These are phyloP conservation scores for Rhopalosiphum maidis DNA, from an alignment of 1,140 invertebrate genomes.

Conservation along the genomic window DNA sequence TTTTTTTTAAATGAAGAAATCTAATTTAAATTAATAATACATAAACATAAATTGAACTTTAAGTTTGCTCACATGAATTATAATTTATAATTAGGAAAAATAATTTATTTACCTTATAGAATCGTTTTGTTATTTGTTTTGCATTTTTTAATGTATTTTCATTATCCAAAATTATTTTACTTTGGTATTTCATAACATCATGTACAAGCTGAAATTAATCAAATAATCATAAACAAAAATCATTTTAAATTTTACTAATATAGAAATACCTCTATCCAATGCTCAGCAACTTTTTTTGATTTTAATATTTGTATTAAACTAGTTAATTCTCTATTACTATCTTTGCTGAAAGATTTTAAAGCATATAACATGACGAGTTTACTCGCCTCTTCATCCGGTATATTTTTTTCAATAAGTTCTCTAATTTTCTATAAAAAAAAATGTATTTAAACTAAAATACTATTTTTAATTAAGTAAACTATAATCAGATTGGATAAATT, in stretches of 20 bases:
- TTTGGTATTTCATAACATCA: slow-evolving; percentile 80
- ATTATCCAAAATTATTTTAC: slow-evolving; percentile 80
- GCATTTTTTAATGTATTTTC: slow-evolving; percentile 84
- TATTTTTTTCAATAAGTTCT: slow-evolving; percentile 68
- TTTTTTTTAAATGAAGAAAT: neutral
- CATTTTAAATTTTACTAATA: slow-evolving; percentile 15
- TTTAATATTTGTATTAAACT: slow-evolving; percentile 75
- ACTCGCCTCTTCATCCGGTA: slow-evolving; percentile 81
- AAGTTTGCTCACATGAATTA: neutral
- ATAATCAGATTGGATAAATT: neutral
- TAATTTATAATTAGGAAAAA: neutral
- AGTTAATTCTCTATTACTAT: slow-evolving; percentile 81
- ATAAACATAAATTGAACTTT: neutral
- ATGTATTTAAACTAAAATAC: neutral
- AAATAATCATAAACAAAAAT: neutral
- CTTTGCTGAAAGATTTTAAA: slow-evolving; percentile 88
- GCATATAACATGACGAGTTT: slow-evolving; percentile 93
- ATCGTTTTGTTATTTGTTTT: slow-evolving; percentile 88
- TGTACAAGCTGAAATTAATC: slow-evolving; percentile 69
- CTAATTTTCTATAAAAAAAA: slow-evolving; percentile 52
- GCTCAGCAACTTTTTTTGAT: slow-evolving; percentile 71
- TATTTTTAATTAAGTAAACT: neutral
- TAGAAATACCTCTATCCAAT: slow-evolving; percentile 65
- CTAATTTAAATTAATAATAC: neutral
- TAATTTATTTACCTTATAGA: slow-evolving; percentile 76